Conservation (phyloP, 2,797 vertebrate species). For the Catharus ustulatus region DNA sequence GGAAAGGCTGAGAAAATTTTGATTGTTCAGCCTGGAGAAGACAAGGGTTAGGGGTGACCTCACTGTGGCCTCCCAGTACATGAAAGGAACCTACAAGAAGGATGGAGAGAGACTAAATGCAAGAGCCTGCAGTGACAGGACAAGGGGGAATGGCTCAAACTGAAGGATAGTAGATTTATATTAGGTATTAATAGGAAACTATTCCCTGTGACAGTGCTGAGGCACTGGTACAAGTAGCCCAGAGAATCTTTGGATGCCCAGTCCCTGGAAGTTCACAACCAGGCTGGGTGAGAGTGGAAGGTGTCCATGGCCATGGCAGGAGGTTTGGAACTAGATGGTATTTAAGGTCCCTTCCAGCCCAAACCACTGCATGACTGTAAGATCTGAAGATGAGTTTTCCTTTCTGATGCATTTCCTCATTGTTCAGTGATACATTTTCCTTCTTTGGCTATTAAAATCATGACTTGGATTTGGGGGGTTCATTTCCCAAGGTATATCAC, state of each 20-base stretch:
- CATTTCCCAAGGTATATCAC: background rate
- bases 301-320: background rate
- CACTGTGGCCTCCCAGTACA: background rate
- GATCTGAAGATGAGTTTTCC: background rate
- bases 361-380: background rate
- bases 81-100: background rate
- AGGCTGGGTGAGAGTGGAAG: background rate
- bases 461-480: background rate
- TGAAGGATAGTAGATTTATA: no score
- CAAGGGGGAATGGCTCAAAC: background rate
- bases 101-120: background rate
- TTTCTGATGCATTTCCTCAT: background rate
- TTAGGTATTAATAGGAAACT: background rate
- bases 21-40: background rate
- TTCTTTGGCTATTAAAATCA: background rate
- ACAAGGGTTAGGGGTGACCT: background rate
- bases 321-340: background rate
- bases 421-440: background rate
- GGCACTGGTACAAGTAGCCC: background rate
- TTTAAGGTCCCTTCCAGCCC: background rate
- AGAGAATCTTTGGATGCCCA: background rate
- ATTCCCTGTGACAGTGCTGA: background rate
- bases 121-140: background rate
- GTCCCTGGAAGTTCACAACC: background rate
- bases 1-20: background rate